Evolutionary conservation across 37 sponge, comb jelly and placozoan species (phyloP), one percentile per base, ranked within the genome.

Genomic region (Cladorhizidae sp.): DNA sequence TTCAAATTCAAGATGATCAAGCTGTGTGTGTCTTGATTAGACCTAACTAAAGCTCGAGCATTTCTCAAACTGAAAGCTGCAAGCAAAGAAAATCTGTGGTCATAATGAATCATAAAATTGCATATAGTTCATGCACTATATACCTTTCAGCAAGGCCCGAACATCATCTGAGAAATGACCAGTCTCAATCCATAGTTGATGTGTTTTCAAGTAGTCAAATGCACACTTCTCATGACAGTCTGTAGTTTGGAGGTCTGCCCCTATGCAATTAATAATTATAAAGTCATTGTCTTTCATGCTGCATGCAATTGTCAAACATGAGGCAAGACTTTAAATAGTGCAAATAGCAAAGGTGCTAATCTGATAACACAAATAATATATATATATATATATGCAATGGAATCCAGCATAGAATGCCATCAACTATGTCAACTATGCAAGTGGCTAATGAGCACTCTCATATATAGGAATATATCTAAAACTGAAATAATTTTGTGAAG

Each of bases 151-250:
- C 52, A n/a, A 35, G 20, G 82, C 69, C 25, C 45, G 68, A 33
- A 79, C 67, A 26, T 73, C 67, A 17, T 87, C 86, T 29, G 69
- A 70, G 55, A 94, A 89, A 58, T 64, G 68, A 21, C 95, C 91
- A 40, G 89, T 83, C 40, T 77, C 76, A 22, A 90, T 88, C 95
- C 95, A 94, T 65, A 88, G 88, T 25, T 94, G 81, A 67, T 85
- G 73, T 36, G 90, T 88, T 39, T 41, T 75, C 22, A 90, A 51
- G 45, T 83, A 86, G 63, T 91, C 92, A 79, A 91, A 91, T 0
- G 87, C 84, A 68, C 83, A 86, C 64, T 76, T 85, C 17, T 74
- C 86, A 15, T n/a, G n/a, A n/a, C n/a, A n/a, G n/a, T n/a, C n/a
- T n/a, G n/a, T n/a, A n/a, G n/a, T n/a, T n/a, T n/a, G n/a, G n/a